Conservation (phyloP, 2,797 vertebrate species). For the Xiphorhynchus erythropygius region DNA sequence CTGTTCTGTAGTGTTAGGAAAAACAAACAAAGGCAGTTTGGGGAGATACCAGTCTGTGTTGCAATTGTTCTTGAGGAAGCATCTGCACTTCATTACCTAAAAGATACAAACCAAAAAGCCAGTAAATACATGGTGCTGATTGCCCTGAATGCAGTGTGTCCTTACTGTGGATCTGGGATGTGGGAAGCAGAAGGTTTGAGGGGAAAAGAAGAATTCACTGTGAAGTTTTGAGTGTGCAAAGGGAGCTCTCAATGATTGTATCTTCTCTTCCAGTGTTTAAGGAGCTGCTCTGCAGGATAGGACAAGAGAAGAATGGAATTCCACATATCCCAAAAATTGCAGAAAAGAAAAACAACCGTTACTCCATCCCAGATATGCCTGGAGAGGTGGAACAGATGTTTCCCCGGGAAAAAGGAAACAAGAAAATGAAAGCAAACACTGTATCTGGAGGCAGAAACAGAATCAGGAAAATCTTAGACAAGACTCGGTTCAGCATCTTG, state of each 20-base stretch:
- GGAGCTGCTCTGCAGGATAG: conserved; percentile 89
- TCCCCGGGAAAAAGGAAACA: conserved; percentile 88
- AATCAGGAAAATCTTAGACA: conserved; percentile 96
- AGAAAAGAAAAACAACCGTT: conserved; percentile 94
- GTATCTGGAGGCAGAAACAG: conserved; percentile 95
- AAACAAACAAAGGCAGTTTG: not conserved
- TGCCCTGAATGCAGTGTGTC: not conserved
- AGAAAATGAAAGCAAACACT: conserved; percentile 96
- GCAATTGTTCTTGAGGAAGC: not conserved
- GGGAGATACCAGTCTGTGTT: not conserved
- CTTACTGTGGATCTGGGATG: not conserved
- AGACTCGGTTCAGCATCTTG: conserved; percentile 95
- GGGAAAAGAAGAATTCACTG: not conserved
- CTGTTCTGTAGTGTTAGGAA: not conserved
- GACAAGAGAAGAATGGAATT: conserved; percentile 89
- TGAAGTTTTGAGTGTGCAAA: not conserved
- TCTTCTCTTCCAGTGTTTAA: conserved; percentile 87
- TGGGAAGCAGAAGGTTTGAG: not conserved
- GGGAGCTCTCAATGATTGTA: not conserved
- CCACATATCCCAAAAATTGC: conserved; percentile 96
- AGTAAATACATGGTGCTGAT: not conserved
- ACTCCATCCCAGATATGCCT: conserved; percentile 92
- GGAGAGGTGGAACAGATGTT: conserved; percentile 90
- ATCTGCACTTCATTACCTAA: not conserved
- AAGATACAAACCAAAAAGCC: not conserved